Conservation (phyloP, 1,140 invertebrate genomes). For the Ips nitidus region DNA sequence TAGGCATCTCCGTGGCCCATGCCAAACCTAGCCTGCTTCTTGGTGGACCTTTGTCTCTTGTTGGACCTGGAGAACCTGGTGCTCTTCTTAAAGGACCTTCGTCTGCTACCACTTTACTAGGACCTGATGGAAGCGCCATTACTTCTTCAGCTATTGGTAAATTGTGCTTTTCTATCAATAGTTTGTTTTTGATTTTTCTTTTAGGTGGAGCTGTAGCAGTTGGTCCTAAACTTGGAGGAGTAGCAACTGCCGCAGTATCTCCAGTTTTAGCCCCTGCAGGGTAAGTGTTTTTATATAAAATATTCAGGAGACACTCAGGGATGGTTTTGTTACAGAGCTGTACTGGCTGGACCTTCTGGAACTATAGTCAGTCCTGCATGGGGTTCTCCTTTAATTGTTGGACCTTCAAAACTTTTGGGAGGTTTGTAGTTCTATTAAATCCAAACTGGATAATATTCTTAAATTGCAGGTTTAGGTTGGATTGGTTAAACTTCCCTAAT, state of each 20-base stretch:
- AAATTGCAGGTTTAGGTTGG: not conserved
- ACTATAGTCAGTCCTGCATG: slow-evolving; percentile 15
- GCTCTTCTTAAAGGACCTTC: slow-evolving; percentile 37
- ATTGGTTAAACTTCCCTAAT: not conserved
- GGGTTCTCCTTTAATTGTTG: not conserved
- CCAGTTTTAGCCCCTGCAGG: slow-evolving; percentile 18
- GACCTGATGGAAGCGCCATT: slow-evolving; percentile 40
- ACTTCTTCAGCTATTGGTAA: slow-evolving; percentile 24
- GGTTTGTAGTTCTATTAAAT: not conserved
- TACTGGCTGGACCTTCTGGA: slow-evolving; percentile 27
- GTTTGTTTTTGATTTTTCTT: not conserved
- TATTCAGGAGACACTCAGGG: not conserved
- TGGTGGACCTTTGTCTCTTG: slow-evolving; percentile 6
- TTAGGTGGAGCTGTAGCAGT: slow-evolving; percentile 32
- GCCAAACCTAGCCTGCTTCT: not conserved
- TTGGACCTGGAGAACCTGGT: slow-evolving; percentile 29
- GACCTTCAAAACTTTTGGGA: slow-evolving; percentile 9
- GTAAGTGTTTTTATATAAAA: not conserved
- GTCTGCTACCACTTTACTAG: slow-evolving; percentile 27
- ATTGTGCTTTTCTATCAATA: not conserved
- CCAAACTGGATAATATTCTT: no score
- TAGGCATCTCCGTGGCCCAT: not conserved
- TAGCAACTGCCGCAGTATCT: slow-evolving; percentile 31
- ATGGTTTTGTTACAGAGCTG: not conserved
- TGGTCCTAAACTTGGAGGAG: slow-evolving; percentile 31